Evolutionary conservation across 2,888 invertebrate genomes (phyloP).

Genomic region (Lycaena phlaeas): DNA sequence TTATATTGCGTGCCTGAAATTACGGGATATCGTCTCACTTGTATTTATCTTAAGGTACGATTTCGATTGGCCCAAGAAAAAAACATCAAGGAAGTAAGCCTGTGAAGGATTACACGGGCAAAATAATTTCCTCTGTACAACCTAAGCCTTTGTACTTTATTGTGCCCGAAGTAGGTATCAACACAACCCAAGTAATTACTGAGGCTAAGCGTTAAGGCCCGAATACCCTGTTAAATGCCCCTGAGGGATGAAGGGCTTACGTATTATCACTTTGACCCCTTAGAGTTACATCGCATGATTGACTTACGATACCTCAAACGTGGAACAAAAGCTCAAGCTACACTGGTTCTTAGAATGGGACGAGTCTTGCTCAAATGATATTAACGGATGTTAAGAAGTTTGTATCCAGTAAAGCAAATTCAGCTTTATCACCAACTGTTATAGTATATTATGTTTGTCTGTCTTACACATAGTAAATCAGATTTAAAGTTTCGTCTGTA

Average conservation of each 20-base stretch:
- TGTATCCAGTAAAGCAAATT: conserved; percentile 17
- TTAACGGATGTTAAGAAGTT: conserved; percentile 32
- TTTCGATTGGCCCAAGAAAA: background rate
- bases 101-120: conserved; percentile 20
- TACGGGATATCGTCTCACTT: too few species aligned
- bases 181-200: conserved; percentile 60
- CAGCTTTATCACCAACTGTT: conserved; percentile 22
- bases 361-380: conserved; percentile 38
- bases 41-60: too few species aligned
- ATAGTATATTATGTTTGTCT: conserved; percentile 24
- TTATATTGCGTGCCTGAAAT: too few species aligned
- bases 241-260: conserved; percentile 43
- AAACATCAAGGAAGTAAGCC: conserved; percentile 4
- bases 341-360: conserved; percentile 29
- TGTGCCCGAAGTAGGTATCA: conserved; percentile 30
- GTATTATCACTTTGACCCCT: conserved; percentile 52
- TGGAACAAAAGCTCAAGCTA: conserved; percentile 26
- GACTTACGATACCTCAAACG: conserved; percentile 13
- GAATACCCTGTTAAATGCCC: conserved; percentile 59
- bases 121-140: conserved; percentile 22
- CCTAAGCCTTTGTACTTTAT: conserved; percentile 23
- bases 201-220: conserved; percentile 54
- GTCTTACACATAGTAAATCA: conserved; percentile 28
- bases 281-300: conserved; percentile 22
- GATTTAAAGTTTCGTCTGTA: conserved; percentile 26